phyloP scores from a whole-genome alignment of 2,888 invertebrate species.

The Malthinus seriepunctatus region DNA sequence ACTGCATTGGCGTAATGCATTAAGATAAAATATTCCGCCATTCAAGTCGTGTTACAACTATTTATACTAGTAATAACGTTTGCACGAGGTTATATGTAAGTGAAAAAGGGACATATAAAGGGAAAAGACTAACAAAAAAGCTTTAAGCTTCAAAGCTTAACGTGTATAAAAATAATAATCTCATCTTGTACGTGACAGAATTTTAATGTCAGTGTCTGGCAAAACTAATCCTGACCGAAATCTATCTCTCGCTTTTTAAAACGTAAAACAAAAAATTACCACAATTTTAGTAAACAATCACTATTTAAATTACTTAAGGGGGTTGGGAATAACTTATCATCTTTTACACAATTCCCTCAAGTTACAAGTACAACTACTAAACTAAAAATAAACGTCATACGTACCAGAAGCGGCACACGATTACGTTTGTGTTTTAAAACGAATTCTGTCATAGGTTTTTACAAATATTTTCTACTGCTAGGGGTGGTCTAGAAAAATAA shows the following conservation, averaged over 20 bases:
- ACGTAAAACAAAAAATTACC: constrained; percentile 21
- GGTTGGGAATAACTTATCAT: constrained; percentile 36
- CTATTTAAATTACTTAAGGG: constrained; percentile 43
- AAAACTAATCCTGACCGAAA: constrained; percentile 25
- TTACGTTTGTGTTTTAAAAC: too few species aligned
- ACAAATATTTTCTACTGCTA: too few species aligned
- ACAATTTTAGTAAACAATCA: constrained; percentile 40
- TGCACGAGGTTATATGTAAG: constrained; percentile 4
- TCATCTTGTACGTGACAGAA: constrained; percentile 28
- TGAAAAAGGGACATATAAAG: constrained; percentile 15
- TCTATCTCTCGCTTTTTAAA: constrained; percentile 16
- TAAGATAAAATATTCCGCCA: constrained; percentile 20
- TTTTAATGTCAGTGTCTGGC: constrained; percentile 26
- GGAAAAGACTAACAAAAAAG: constrained; percentile 17
- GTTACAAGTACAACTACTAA: background rate
- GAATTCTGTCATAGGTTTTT: too few species aligned
- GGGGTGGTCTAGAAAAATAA: too few species aligned
- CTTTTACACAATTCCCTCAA: constrained; percentile 29
- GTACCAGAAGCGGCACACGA: too few species aligned
- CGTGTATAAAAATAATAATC: constrained; percentile 27
- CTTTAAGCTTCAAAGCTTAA: constrained; percentile 18
- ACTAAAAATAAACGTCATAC: background rate
- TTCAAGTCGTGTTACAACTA: constrained; percentile 22
- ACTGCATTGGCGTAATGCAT: constrained; percentile 24
- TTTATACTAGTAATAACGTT: constrained; percentile 22